A percentile compares a stretch with the other conserved stretches of the same genome.
Evolutionary conservation across 2,113 vertebrate species (phyloP).

Genomic region (Mustelus asterias): DNA sequence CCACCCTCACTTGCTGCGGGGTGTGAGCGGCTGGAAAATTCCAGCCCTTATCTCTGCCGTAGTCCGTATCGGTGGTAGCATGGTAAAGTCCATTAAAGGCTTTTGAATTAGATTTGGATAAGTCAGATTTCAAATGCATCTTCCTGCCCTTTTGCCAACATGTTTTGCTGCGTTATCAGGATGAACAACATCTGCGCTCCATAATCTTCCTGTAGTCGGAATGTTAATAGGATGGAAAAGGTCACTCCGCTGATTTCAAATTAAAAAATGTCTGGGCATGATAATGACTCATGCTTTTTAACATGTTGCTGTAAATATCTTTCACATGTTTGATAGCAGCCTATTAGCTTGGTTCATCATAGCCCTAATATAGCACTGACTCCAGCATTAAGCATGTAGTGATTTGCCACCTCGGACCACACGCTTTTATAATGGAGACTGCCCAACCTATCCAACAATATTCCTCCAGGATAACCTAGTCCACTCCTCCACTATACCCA

Average conservation of each 20-base stretch:
- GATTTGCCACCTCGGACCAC: too few relatives aligned
- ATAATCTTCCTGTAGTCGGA: neutral
- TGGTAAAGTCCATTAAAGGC: neutral
- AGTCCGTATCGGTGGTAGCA: neutral
- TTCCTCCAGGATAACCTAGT: too few relatives aligned
- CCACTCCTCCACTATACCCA: too few relatives aligned
- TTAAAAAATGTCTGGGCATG: neutral
- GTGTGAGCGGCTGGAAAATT: too few relatives aligned
- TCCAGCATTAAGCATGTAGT: neutral
- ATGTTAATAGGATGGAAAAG: constrained; percentile 31
- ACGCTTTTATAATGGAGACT: too few relatives aligned
- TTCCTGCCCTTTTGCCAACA: neutral
- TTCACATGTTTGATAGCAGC: neutral
- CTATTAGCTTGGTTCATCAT: neutral
- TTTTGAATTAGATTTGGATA: neutral
- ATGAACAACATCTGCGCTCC: neutral
- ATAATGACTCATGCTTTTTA: constrained; percentile 4
- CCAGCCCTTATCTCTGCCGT: neutral
- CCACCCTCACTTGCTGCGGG: too few relatives aligned
- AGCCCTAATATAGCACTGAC: neutral
- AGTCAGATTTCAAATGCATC: neutral
- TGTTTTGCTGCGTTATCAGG: neutral
- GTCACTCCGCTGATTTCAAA: neutral
- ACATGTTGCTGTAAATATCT: neutral
- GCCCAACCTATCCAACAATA: too few relatives aligned